Percentiles rank a stretch among this genome's conserved stretches.
Evolutionary conservation across 2,113 vertebrate species (phyloP).

Genomic region (Phaethon lepturus): DNA sequence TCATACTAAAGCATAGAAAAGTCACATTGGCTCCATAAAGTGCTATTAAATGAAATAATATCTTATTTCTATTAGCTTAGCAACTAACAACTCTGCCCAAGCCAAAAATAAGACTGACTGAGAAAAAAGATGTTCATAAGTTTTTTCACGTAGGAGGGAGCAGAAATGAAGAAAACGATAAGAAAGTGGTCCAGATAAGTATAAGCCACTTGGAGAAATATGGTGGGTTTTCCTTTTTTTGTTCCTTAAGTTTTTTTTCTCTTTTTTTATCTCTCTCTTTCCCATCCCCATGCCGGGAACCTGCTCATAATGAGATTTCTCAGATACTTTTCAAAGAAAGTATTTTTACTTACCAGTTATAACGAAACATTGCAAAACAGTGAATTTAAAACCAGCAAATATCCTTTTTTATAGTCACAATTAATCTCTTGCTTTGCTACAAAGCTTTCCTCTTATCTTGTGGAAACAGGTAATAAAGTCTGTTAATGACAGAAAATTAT

Average conservation of each 20-base stretch:
- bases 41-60: background rate
- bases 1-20: background rate
- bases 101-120: background rate
- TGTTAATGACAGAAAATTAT: background rate
- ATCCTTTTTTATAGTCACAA: background rate
- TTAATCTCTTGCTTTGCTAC: background rate
- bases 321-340: background rate
- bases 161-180: background rate
- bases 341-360: background rate
- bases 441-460: background rate
- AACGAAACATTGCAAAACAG: background rate
- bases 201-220: background rate
- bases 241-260: fast-evolving
- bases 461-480: background rate
- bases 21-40: background rate
- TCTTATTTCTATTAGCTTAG: background rate
- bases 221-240: fast-evolving
- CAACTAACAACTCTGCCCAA: background rate
- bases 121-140: background rate
- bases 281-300: fast-evolving
- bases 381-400: background rate
- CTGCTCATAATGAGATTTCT: background rate
- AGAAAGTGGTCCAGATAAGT: background rate
- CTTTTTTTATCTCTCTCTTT: background rate
- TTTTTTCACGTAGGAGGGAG: background rate